Conservation (phyloP, 2,113 vertebrate species). For the Notechis scutatus region DNA sequence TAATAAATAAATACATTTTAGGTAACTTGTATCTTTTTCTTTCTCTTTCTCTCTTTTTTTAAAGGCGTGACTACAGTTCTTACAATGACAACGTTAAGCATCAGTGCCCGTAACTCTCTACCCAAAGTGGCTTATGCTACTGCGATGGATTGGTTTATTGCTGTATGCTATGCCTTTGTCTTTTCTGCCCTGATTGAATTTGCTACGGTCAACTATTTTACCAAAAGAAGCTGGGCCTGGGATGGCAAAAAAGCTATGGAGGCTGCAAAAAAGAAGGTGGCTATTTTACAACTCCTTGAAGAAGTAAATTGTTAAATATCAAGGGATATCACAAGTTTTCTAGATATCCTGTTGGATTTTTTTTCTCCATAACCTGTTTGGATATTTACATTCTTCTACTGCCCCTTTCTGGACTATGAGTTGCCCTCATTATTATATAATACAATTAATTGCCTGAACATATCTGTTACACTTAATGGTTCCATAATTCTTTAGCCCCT, state of each 20-base stretch:
- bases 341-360: neutral
- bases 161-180: conserved; percentile 95
- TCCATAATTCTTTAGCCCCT: neutral
- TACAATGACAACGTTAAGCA: conserved; percentile 98
- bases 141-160: conserved; percentile 99
- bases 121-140: conserved; percentile 98
- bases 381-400: neutral
- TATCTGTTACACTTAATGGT: neutral
- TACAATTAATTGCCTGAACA: neutral
- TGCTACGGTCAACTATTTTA: conserved; percentile 97
- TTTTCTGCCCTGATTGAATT: conserved; percentile 98
- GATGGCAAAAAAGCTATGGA: conserved; percentile 97
- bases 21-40: neutral
- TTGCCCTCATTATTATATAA: neutral
- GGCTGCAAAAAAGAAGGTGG: conserved; percentile 91
- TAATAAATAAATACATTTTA: neutral
- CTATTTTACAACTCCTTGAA: neutral
- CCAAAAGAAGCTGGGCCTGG: conserved; percentile 98
- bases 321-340: neutral
- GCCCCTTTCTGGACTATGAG: neutral
- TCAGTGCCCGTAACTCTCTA: conserved; percentile 94
- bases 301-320: neutral
- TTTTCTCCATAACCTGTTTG: neutral
- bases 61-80: conserved; percentile 95
- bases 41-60: neutral